Conservation (phyloP, 2,888 invertebrate genomes). For the Byasa hedistus region DNA sequence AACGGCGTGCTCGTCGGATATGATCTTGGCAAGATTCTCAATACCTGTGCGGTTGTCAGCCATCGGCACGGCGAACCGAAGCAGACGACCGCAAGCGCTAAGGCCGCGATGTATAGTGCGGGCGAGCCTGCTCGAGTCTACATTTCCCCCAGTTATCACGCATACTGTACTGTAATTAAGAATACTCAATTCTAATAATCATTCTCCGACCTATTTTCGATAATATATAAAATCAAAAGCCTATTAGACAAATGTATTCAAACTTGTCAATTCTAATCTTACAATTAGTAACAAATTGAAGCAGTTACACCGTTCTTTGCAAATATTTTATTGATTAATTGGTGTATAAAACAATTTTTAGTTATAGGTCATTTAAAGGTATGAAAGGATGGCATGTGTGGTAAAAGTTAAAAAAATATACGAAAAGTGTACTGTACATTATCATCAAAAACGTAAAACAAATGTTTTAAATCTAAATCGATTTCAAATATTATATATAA, state of each 20-base stretch:
- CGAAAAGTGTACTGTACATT: too few relatives aligned
- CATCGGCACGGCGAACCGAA: conserved; percentile 84
- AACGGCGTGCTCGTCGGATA: conserved; percentile 60
- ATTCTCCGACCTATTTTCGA: too few relatives aligned
- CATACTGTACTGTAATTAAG: conserved; percentile 82
- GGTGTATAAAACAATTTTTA: too few relatives aligned
- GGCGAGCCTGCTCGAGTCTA: conserved; percentile 88
- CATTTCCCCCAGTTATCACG: conserved; percentile 89
- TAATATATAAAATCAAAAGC: neutral
- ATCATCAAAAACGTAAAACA: too few relatives aligned
- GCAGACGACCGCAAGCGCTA: conserved; percentile 85
- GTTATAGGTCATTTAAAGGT: too few relatives aligned
- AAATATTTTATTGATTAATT: neutral
- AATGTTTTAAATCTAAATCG: too few relatives aligned
- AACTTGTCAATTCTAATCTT: too few relatives aligned
- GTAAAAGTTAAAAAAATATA: too few relatives aligned
- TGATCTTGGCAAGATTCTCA: conserved; percentile 78
- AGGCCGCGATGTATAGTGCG: conserved; percentile 88
- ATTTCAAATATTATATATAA: too few relatives aligned
- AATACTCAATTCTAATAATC: neutral
- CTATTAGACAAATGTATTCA: too few relatives aligned
- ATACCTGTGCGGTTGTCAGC: conserved; percentile 88
- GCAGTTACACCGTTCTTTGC: neutral
- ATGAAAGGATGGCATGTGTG: too few relatives aligned
- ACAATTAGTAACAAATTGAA: neutral